phyloP scores from a whole-genome alignment of 2,888 invertebrate genomes.

The Tupiocoris notatus region DNA sequence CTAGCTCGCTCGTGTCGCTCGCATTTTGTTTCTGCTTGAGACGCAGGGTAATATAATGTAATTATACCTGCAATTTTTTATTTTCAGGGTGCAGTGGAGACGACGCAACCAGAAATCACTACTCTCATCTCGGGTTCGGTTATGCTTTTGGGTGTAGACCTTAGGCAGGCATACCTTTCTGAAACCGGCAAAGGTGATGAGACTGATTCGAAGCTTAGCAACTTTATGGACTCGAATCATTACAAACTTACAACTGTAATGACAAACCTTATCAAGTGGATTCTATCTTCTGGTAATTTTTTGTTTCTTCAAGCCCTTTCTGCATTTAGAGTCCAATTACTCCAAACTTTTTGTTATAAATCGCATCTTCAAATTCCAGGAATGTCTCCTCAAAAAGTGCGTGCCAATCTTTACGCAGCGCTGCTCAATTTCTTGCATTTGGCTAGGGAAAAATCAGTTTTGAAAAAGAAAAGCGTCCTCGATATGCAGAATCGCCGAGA shows the following conservation, averaged over 20 bases:
- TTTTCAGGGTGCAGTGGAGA: conserved; percentile 52
- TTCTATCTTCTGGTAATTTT: conserved; percentile 48
- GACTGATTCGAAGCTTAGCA: conserved; percentile 45
- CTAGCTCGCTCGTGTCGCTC: too few relatives aligned
- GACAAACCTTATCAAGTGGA: conserved; percentile 57
- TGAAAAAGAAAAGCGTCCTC: conserved; percentile 22
- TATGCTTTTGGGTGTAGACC: conserved; percentile 72
- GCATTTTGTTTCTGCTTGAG: too few relatives aligned
- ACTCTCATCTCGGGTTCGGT: conserved; percentile 77
- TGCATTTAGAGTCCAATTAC: neutral
- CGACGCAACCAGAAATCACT: conserved; percentile 74
- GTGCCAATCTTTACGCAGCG: conserved; percentile 83
- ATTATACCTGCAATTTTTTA: too few relatives aligned
- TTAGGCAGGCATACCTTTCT: conserved; percentile 56
- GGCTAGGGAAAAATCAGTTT: conserved; percentile 56
- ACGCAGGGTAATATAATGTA: too few relatives aligned
- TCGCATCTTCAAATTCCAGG: conserved; percentile 54
- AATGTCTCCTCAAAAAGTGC: conserved; percentile 75
- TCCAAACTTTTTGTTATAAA: neutral
- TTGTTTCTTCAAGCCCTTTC: neutral
- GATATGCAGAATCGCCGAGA: conserved; percentile 5
- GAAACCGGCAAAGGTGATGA: conserved; percentile 46
- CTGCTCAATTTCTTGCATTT: conserved; percentile 78
- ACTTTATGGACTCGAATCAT: conserved; percentile 48
- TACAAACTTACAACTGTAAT: conserved; percentile 50